Base-by-base conservation (phyloP, 2,797 vertebrate genomes). In the Telmatherina bonti region DNA sequence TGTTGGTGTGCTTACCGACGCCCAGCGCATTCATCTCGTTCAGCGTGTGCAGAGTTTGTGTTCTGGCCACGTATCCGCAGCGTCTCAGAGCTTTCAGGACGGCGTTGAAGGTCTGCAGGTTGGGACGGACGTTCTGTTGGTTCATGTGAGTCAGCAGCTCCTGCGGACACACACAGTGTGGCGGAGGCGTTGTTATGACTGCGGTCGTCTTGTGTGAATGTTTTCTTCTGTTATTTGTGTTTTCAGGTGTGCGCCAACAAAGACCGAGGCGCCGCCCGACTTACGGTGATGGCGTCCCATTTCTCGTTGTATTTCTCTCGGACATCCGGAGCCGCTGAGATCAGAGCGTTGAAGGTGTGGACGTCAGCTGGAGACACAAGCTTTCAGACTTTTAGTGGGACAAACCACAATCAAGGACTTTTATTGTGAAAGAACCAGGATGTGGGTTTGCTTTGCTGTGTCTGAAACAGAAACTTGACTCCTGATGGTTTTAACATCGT, bases 1-100 rank as follows among this genome's bases (percentile, higher is more conserved):
- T 45, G 20, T 45, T 16, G 31, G 1, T 33, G 7, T 7, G 72
- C 90, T 88, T 74, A 99, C 97, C 95, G 83, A 98, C 96, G 27
- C 88, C 90, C 15, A 99, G 24, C 2, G 95, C 93, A 82, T 95
- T 96, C 97, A 99, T 99, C 90, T 99, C 98, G 29, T 80, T 94
- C 26, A 99, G 56, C 0, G 91, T 91, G 4, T 84, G 74, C 1
- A 95, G 71, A 4, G 93, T 83, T 29, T 89, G 70, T 0, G 31
- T 0, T 83, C 31, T 96, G 49, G 89, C 94, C 36, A 94, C 0
- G 3, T 33, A 0, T 16, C 95, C 93, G 30, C 95, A 96, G 56
- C 78, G 93, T 24, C 89, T 92, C 75, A 98, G 85, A 47, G 76
- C 82, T 86, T 94, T 97, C 61, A 99, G 91, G 0, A 95, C 30